A percentile compares a stretch with the other conserved stretches of the same genome.
Evolutionary conservation across 2,888 invertebrate species (phyloP).

Genomic region (Thymelicus acteon): DNA sequence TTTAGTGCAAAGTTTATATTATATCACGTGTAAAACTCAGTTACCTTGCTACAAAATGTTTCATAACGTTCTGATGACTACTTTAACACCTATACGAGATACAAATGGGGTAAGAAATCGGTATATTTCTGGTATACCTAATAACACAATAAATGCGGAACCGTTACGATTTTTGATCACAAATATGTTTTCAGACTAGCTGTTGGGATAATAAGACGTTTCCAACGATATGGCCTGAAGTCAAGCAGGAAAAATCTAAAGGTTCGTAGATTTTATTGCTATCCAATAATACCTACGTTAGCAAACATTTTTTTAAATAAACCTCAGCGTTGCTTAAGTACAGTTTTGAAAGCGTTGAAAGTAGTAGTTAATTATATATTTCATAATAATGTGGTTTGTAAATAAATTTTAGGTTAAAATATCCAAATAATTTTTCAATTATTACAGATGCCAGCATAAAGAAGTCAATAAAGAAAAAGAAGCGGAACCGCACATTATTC

Average conservation of each 20-base stretch:
- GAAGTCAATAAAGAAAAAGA: constrained; percentile 61
- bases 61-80: constrained; percentile 56
- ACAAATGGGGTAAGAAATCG: constrained; percentile 58
- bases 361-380: no score
- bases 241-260: constrained; percentile 45
- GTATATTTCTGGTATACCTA: background rate
- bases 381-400: no score
- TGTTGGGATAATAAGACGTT: constrained; percentile 68
- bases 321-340: no score
- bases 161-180: background rate
- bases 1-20: background rate
- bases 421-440: background rate
- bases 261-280: constrained; percentile 45
- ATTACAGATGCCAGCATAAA: constrained; percentile 51
- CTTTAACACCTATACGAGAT: constrained; percentile 55
- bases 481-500: constrained; percentile 90
- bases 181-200: constrained; percentile 49
- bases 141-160: background rate
- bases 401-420: no score
- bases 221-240: constrained; percentile 55
- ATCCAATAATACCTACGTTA: no score
- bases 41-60: constrained; percentile 53
- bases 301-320: background rate
- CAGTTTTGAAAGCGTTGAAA: no score
- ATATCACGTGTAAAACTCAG: background rate